Percentiles rank a stretch among this genome's conserved stretches.
Evolutionary conservation across 2,797 vertebrate genomes (phyloP).

Genomic region (Microctenopoma lineatum): DNA sequence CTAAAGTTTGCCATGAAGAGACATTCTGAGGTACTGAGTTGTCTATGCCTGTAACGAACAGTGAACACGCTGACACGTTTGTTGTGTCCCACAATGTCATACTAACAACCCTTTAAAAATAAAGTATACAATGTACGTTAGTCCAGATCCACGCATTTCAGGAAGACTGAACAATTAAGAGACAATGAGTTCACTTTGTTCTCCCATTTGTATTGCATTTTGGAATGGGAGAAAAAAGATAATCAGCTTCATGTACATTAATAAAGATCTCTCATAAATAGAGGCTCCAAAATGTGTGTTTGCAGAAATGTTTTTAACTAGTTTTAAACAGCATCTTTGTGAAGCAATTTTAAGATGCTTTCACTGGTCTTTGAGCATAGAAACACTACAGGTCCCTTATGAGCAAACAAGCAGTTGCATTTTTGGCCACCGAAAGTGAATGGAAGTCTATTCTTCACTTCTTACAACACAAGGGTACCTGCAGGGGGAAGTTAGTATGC

Average conservation of each 20-base stretch:
- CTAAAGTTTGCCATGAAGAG: conserved; percentile 53
- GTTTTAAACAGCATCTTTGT: conserved; percentile 26
- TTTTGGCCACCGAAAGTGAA: neutral
- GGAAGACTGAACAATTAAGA: conserved; percentile 62
- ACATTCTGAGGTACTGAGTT: conserved; percentile 78
- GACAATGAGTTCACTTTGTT: conserved; percentile 58
- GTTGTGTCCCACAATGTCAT: conserved; percentile 40
- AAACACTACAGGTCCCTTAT: conserved; percentile 20
- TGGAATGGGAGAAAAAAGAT: conserved; percentile 22
- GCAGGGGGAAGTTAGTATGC: conserved; percentile 6
- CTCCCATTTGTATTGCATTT: conserved; percentile 73
- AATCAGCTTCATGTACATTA: neutral
- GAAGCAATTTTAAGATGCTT: conserved; percentile 32
- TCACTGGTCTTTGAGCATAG: conserved; percentile 30
- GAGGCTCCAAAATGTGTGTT: conserved; percentile 31
- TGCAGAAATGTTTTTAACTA: conserved; percentile 16
- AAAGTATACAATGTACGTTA: conserved; percentile 35
- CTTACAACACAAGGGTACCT: conserved; percentile 13
- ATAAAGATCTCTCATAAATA: conserved; percentile 7
- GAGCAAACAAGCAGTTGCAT: conserved; percentile 4
- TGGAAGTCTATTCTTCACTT: neutral
- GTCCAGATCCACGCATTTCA: conserved; percentile 39
- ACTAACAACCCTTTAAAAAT: conserved; percentile 23
- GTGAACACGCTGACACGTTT: conserved; percentile 43
- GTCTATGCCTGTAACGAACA: conserved; percentile 65